Evolutionary conservation across 2,888 invertebrate genomes (phyloP), one percentile per base, ranked within the genome.

Genomic region (Hypercompe scribonia): DNA sequence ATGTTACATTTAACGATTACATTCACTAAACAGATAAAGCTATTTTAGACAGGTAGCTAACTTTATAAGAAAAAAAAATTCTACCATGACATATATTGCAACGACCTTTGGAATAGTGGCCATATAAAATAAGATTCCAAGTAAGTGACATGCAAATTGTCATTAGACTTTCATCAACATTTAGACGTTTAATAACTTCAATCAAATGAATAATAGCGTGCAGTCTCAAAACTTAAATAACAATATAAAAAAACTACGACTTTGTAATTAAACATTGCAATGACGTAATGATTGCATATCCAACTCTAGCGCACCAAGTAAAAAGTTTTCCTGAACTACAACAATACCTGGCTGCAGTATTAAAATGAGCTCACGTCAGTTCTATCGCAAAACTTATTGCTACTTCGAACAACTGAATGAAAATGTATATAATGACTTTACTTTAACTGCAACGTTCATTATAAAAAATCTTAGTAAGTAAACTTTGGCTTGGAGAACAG

Each of bases 361-460:
- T 70, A 70, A 65, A 77, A 70, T 70, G 24, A 65, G 39, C 58
- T 68, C 68, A 70, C 72, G 70, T 50, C 46, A 65, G 65, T 66
- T 54, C 66, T 33, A 68, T 65, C 66, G 65, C 64, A 63, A 39
- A 74, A 77, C 70, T 78, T 76, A 75, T 73, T 78, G 73, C 61
- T 70, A 81, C 65, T 80, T 78, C 46, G 31, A 58, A 68, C 68
- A 75, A 81, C 81, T 78, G 67, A 1, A 61, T 31, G 39, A 7
- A 39, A 70, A 64, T 18, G 65, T 65, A 65, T 28, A 31, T 54
- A 73, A 21, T 46, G 34, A n/a, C 11, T 39, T 65, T 65, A 28
- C 2, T 65, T 50, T 66, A 24, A 67, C 34, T 54, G 31, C 50
- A 34, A 34, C 15, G 54, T 68, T 67, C 18, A 8, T 50, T 67